Percentiles rank a stretch among this genome's conserved stretches.
These are phyloP conservation scores for Micromys minutus DNA, from an alignment of 2,113 vertebrate species.

Conservation along the genomic window DNA sequence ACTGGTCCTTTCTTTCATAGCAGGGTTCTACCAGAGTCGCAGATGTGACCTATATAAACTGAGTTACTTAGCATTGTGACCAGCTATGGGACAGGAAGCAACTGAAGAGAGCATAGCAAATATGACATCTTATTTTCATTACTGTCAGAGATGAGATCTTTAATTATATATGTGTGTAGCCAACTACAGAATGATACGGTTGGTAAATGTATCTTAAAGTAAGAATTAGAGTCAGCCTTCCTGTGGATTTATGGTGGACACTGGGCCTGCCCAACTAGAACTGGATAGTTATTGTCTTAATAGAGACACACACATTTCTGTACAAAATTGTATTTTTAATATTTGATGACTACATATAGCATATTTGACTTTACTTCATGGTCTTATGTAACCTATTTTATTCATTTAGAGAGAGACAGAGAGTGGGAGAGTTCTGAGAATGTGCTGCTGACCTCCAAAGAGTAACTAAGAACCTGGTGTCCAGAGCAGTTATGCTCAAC, in stretches of 20 bases:
- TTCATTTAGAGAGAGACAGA: too few species aligned
- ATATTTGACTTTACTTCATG: slow-evolving; percentile 16
- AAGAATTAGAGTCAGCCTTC: not conserved
- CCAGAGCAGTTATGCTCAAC: not conserved
- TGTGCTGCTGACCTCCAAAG: not conserved
- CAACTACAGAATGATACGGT: not conserved
- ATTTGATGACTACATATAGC: slow-evolving; percentile 23
- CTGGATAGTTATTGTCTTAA: slow-evolving; percentile 2
- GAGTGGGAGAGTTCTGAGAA: not conserved
- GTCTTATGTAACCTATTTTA: slow-evolving; percentile 29
- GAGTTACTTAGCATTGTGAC: not conserved
- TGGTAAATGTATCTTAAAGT: not conserved
- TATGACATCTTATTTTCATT: not conserved
- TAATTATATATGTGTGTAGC: not conserved
- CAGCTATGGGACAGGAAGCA: not conserved
- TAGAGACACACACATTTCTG: not conserved
- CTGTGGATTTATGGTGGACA: not conserved
- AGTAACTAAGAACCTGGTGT: not conserved
- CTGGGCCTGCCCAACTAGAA: not conserved
- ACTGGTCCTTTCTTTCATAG: not conserved
- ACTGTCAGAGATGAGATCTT: not conserved
- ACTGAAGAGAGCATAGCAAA: not conserved
- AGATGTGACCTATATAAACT: not conserved
- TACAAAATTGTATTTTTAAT: not conserved
- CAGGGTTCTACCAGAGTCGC: not conserved